Percentiles rank a stretch among this genome's conserved stretches.
Evolutionary conservation across 2,888 invertebrate species (phyloP).

Genomic region (Tipula confusa): DNA sequence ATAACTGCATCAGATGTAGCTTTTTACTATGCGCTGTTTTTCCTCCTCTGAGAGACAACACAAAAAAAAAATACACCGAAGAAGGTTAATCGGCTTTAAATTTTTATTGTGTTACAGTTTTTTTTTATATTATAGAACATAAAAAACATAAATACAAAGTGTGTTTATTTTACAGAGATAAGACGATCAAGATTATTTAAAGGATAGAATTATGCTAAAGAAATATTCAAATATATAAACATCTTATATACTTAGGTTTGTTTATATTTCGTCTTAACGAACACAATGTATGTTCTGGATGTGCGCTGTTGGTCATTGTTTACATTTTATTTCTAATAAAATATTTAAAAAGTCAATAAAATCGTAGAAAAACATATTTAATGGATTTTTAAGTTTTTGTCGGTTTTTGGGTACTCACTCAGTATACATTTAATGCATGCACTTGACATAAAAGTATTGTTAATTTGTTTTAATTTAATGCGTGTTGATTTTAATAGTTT

Average conservation of each 20-base stretch:
- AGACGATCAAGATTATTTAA: neutral
- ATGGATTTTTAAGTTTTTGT: neutral
- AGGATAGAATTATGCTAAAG: neutral
- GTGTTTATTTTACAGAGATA: neutral
- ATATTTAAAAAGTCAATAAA: neutral
- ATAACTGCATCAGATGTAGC: too few species aligned
- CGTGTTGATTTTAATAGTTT: too few species aligned
- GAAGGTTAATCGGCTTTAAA: slow-evolving; percentile 4
- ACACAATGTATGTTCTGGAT: neutral
- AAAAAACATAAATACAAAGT: neutral
- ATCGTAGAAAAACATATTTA: neutral
- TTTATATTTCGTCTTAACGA: neutral
- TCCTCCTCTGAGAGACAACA: too few species aligned
- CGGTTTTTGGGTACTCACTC: neutral
- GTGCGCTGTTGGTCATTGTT: neutral
- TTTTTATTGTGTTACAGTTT: neutral
- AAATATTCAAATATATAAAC: neutral
- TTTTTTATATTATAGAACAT: too few species aligned
- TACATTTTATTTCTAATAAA: neutral
- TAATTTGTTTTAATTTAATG: neutral
- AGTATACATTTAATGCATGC: neutral
- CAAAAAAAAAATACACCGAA: neutral
- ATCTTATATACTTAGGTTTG: neutral
- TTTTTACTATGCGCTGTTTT: too few species aligned
- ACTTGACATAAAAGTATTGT: neutral